Evolutionary conservation across 2,797 vertebrate genomes (phyloP).

Genomic region (Phylloscopus collybita): DNA sequence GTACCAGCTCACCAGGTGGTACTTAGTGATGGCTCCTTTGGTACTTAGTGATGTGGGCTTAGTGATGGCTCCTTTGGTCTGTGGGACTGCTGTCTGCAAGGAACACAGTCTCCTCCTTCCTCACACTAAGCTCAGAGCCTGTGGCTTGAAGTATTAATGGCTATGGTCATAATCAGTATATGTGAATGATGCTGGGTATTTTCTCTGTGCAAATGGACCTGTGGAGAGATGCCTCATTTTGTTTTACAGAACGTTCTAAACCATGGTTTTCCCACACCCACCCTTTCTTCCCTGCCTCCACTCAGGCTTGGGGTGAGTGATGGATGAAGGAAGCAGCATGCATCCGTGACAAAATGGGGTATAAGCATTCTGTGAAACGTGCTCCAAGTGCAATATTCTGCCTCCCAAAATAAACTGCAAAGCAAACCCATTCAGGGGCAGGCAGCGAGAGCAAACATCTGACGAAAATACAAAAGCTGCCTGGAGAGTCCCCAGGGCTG

Average conservation of each 20-base stretch:
- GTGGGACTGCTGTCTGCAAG: background rate
- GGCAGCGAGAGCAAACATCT: background rate
- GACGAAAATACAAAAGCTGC: background rate
- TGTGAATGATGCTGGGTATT: background rate
- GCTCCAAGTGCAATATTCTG: background rate
- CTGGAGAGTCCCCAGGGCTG: background rate
- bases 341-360: background rate
- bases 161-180: background rate
- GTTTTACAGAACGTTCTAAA: background rate
- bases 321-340: background rate
- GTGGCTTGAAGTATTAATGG: background rate
- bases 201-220: background rate
- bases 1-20: rapidly evolving
- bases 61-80: background rate
- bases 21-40: background rate
- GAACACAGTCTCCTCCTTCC: background rate
- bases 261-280: background rate
- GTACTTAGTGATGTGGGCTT: no score
- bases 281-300: background rate
- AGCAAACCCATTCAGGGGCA: background rate
- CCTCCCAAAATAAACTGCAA: background rate
- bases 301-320: background rate
- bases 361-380: background rate
- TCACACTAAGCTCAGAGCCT: background rate
- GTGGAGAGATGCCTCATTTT: background rate